A percentile compares a stretch with the other conserved stretches of the same genome.
Conservation (phyloP, 2,888 invertebrate genomes). For the Hartigia nigra region DNA sequence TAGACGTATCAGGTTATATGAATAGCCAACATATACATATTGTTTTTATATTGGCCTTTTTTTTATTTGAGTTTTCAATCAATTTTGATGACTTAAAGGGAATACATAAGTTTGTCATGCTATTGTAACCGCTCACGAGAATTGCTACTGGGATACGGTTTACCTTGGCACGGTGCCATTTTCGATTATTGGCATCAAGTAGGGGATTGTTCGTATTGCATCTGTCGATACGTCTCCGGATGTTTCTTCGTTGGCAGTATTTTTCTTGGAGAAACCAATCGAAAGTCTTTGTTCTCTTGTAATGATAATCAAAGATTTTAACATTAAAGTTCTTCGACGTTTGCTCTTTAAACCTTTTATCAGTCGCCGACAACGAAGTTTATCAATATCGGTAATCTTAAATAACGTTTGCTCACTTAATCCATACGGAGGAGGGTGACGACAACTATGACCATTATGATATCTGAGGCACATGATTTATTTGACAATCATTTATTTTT, state of each 20-base stretch:
- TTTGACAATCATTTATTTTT: background rate
- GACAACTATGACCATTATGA: background rate
- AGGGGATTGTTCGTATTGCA: background rate
- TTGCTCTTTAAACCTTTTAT: background rate
- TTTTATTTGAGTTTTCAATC: background rate
- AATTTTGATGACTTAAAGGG: background rate
- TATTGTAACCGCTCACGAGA: background rate
- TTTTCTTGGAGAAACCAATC: background rate
- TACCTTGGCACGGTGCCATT: background rate
- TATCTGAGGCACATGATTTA: background rate
- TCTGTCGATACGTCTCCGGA: background rate
- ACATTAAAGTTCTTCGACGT: background rate
- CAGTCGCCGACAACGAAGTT: background rate
- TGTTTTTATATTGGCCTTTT: background rate
- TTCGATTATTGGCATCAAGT: background rate
- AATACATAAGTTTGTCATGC: too few species aligned
- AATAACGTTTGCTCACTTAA: background rate
- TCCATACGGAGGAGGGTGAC: background rate
- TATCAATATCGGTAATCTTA: background rate
- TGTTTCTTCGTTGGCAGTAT: background rate
- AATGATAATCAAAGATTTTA: background rate
- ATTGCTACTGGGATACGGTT: background rate
- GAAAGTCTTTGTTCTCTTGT: background rate
- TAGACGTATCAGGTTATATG: background rate
- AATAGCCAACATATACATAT: background rate